phyloP scores from a whole-genome alignment of 2,888 invertebrate genomes.

The Drosophila colorata region DNA sequence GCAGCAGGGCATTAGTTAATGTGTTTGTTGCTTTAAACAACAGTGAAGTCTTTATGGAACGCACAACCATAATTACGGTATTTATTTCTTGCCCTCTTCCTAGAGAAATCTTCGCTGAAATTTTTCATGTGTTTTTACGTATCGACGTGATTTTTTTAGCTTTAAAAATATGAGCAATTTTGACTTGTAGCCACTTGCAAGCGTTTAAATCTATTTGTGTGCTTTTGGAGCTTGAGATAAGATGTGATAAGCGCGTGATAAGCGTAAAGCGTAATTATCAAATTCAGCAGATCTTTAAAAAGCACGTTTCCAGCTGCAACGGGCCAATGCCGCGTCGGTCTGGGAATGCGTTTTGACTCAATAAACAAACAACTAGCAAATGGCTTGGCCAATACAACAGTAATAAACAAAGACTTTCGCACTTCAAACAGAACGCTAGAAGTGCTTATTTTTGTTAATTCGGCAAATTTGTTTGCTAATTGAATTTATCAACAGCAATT shows the following conservation, averaged over 20 bases:
- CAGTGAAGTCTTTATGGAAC: too few relatives aligned
- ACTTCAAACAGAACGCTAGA: constrained; percentile 19
- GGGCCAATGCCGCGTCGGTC: not conserved
- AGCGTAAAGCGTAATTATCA: constrained; percentile 41
- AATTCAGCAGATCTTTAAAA: constrained; percentile 35
- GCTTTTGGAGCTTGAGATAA: constrained; percentile 30
- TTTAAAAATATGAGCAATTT: not conserved
- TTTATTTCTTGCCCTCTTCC: not conserved
- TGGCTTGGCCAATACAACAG: constrained; percentile 17
- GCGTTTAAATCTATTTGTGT: constrained; percentile 8
- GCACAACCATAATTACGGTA: not conserved
- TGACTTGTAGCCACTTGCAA: constrained; percentile 3
- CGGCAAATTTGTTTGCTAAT: constrained; percentile 44
- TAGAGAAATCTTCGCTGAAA: too few relatives aligned
- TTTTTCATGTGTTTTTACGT: not conserved
- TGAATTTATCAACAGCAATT: constrained; percentile 65
- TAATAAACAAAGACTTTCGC: constrained; percentile 25
- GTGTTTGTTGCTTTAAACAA: not conserved
- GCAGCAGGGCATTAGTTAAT: not conserved
- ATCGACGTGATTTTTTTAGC: not conserved
- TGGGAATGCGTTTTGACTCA: constrained; percentile 1
- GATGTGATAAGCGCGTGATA: constrained; percentile 33
- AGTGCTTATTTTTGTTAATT: constrained; percentile 36
- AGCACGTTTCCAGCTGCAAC: constrained; percentile 32
- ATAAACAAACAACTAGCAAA: constrained; percentile 41